These are phyloP conservation scores for Drosophila lowei DNA, from an alignment of 1,140 invertebrate genomes.

Conservation along the genomic window DNA sequence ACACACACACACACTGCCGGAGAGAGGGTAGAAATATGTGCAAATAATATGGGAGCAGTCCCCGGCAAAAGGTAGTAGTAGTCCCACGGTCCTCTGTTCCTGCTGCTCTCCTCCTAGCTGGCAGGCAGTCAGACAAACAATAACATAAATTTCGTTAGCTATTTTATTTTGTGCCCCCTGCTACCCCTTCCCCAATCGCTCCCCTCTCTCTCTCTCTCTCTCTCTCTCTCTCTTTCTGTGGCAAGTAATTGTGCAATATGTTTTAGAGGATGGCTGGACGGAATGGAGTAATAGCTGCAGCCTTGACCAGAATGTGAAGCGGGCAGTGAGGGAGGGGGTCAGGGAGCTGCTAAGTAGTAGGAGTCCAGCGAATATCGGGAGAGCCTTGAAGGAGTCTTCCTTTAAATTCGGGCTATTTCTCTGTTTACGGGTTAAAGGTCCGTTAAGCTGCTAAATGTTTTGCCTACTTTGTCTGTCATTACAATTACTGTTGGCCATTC, in stretches of 20 bases:
- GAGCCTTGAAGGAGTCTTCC: neutral
- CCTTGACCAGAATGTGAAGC: conserved; percentile 58
- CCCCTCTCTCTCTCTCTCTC: conserved; percentile 2
- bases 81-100: no score
- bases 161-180: conserved; percentile 53
- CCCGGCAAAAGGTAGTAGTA: conserved; percentile 53
- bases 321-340: neutral
- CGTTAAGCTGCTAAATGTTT: conserved; percentile 64
- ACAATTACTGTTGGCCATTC: conserved; percentile 53
- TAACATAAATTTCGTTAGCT: conserved; percentile 78
- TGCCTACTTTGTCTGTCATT: conserved; percentile 68
- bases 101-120: conserved; percentile 29
- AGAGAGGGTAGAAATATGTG: conserved; percentile 41
- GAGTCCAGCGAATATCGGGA: conserved; percentile 12
- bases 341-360: conserved; percentile 31
- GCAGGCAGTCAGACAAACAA: conserved; percentile 73
- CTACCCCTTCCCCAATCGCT: no score
- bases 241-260: conserved; percentile 79
- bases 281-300: conserved; percentile 13
- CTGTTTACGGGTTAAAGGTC: conserved; percentile 22
- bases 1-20: neutral
- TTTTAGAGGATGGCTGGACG: conserved; percentile 59
- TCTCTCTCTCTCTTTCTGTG: conserved; percentile 29
- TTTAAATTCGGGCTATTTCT: conserved; percentile 2
- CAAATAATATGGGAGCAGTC: conserved; percentile 65